Evolutionary conservation across 2,113 vertebrate species (phyloP), one percentile per base, ranked within the genome.

Genomic region (Sialia sialis): DNA sequence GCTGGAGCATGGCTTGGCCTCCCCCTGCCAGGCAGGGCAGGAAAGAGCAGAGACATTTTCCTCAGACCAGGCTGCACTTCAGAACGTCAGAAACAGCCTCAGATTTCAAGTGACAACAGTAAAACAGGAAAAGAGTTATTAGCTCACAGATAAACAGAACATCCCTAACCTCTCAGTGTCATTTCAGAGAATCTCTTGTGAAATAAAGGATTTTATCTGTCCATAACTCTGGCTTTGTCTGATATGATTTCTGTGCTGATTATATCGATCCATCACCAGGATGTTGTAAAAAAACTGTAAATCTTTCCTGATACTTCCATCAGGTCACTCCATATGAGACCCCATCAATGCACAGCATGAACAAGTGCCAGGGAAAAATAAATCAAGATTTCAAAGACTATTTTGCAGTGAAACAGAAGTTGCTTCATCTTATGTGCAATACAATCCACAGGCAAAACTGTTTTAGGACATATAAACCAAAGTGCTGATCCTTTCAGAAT

Each of bases 341-440:
- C 93, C 70, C 51, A 36, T 94, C 87, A 87, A 34, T 64, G 58
- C 70, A 43, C 55, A 82, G 43, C 26, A 59, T 74, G 82, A 90
- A 68, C 69, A 93, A 79, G 25, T 76, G 43, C 59, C 78, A 88
- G 70, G 36, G 72, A 85, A 90, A 86, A 86, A 91, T 95, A 96
- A 93, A 95, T 96, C 91, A 92, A 38, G 43, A 59, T 38, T 67
- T 74, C 55, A 93, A 85, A 51, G 79, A 56, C 39, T 81, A 27
- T 72, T 82, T 67, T 70, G 67, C 11, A 83, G 43, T 55, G 89
- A 55, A 93, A 59, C 19, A 60, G 59, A 81, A 79, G 38, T 62
- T 69, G 39, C 48, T 69, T 91, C 72, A 17, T 74, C 32, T 23
- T 74, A 4, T 7, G 30, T 59, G 59, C 20, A 41, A 32, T 62